Evolutionary conservation across 2,888 invertebrate species (phyloP).

Genomic region (Cynaeus angustus): DNA sequence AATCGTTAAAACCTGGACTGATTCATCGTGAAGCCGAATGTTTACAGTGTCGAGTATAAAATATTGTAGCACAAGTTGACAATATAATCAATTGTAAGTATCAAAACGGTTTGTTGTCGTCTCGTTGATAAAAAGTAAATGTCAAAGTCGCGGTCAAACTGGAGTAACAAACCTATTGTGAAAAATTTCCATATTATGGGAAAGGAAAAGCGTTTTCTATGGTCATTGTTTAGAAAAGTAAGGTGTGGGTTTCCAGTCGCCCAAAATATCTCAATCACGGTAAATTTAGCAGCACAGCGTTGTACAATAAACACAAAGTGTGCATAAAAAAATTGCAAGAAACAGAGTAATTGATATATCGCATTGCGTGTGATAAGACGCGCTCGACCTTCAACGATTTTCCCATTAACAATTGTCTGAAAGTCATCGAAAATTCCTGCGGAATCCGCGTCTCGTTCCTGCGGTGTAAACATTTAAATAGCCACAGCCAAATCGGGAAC

Average conservation of each 20-base stretch:
- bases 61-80: no score
- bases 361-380: conserved; percentile 13
- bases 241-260: conserved; percentile 15
- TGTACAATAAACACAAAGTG: neutral
- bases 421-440: conserved; percentile 23
- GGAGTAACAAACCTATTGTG: no score
- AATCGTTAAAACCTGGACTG: no score
- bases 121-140: no score
- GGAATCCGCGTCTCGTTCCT: conserved; percentile 43
- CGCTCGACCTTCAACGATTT: neutral
- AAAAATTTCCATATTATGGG: no score
- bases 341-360: neutral
- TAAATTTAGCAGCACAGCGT: neutral
- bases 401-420: neutral
- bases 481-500: conserved; percentile 67
- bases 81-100: no score
- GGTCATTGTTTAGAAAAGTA: conserved; percentile 5
- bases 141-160: neutral
- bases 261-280: conserved; percentile 10
- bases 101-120: no score
- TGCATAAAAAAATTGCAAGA: no score
- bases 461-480: conserved; percentile 66
- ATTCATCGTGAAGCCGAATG: no score
- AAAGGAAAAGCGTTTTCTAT: neutral
- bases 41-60: no score